Conservation (phyloP, 2,888 invertebrate genomes). For the Leptopterna dolabrata region DNA sequence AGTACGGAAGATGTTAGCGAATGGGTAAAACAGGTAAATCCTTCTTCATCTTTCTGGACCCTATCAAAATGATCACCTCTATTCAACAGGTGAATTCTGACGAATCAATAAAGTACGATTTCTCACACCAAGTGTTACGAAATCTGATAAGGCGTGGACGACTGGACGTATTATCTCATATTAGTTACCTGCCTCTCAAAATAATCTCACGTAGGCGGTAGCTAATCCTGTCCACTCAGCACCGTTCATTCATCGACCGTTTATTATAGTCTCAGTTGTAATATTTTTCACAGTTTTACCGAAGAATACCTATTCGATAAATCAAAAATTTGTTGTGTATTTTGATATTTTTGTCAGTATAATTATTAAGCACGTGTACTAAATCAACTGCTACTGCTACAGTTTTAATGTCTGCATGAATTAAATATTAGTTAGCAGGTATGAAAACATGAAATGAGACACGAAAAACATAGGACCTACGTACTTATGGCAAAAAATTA, state of each 20-base stretch:
- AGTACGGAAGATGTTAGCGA: constrained; percentile 95
- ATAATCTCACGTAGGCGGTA: background rate
- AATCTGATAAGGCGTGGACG: background rate
- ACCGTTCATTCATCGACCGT: background rate
- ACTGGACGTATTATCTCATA: background rate
- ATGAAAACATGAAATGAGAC: too few relatives aligned
- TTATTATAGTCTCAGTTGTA: too few relatives aligned
- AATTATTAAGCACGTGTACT: too few relatives aligned
- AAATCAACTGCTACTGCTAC: too few relatives aligned
- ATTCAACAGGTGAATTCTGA: background rate
- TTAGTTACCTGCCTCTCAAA: background rate
- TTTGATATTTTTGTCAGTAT: too few relatives aligned
- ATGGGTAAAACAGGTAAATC: constrained; percentile 89
- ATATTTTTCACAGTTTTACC: too few relatives aligned
- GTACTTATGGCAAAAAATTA: too few relatives aligned
- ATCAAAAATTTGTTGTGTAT: background rate
- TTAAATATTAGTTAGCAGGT: too few relatives aligned
- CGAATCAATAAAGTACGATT: background rate
- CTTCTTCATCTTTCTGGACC: background rate
- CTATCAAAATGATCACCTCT: too few relatives aligned
- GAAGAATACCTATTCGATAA: background rate
- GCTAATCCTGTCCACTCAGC: background rate
- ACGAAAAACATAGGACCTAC: too few relatives aligned
- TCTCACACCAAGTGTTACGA: background rate
- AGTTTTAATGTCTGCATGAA: too few relatives aligned